Evolutionary conservation across 2,797 vertebrate genomes (phyloP), one percentile per base, ranked within the genome.

Genomic region (Sphenopsis melanotis): DNA sequence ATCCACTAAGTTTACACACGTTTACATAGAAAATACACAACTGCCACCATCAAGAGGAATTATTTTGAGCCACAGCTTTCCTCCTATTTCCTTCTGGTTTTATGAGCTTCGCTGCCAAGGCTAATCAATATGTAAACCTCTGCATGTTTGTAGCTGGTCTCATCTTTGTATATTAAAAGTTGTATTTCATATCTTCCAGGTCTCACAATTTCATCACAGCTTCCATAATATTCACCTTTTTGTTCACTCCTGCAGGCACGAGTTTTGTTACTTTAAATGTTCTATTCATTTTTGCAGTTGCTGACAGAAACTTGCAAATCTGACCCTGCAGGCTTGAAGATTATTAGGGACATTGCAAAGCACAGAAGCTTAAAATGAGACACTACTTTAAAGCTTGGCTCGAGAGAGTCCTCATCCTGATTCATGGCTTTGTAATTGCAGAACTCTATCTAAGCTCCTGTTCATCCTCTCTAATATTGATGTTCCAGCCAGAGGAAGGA

Each of bases 31-130:
- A 87, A 87, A 89, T 23, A 30, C 36, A 11, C 1, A 6, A 32
- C 47, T 72, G 23, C 71, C 69, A 66, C 44, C 87, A 56, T 53
- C 52, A 76, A 59, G 52, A 82, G 50, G 50, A 44, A 60, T 66
- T 82, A n/a, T 52, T 87, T n/a, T 59, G 84, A 93, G 71, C 71
- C 87, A 74, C 72, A 90, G 36, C n/a, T 91, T 93, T 89, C 90
- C 68, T 87, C 52, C 37, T 80, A 12, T 87, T 79, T 20, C 37
- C 32, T 83, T 60, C 81, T 83, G 75, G 9, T 52, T 84, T 90
- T 77, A 55, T n/a, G 56, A 87, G 52, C 60, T 83, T 71, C 53
- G 66, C 64, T 85, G 59, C 75, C 78, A 66, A 56, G 70, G 69
- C 61, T 42, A 61, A 82, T 90, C 83, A 52, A 47, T 92, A 81